A percentile compares a stretch with the other conserved stretches of the same genome.
Conservation (phyloP, 2,113 vertebrate species). For the Oenanthe oenanthe region DNA sequence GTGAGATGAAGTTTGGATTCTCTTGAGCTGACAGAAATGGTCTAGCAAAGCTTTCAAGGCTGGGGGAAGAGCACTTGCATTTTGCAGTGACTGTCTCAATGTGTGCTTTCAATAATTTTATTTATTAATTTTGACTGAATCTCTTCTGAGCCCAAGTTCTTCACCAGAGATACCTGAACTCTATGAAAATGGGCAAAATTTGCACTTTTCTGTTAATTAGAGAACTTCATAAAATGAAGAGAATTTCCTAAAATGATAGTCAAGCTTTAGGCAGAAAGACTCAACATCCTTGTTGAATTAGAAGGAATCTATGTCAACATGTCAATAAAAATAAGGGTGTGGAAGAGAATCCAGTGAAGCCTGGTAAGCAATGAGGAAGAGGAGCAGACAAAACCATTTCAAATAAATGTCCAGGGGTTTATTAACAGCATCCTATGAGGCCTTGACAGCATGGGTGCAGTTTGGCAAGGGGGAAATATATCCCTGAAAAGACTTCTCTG, state of each 20-base stretch:
- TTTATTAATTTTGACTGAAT: accelerated
- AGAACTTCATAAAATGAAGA: background rate
- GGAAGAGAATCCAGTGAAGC: background rate
- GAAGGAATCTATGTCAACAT: background rate
- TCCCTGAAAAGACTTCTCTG: background rate
- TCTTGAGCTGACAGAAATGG: background rate
- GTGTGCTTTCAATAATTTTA: accelerated
- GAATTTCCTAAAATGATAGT: background rate
- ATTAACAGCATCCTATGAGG: background rate
- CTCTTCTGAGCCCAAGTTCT: background rate
- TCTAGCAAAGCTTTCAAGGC: background rate
- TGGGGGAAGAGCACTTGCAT: background rate
- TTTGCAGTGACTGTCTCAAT: background rate
- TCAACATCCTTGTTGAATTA: background rate
- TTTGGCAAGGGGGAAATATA: background rate
- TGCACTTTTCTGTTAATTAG: background rate
- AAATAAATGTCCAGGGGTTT: background rate
- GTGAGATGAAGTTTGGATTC: background rate
- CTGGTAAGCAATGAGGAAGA: background rate
- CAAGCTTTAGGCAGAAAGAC: background rate
- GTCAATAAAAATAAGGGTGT: background rate
- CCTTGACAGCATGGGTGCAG: background rate
- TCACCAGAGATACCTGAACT: background rate
- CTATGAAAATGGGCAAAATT: background rate
- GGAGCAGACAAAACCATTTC: background rate